Evolutionary conservation across 1,140 invertebrate genomes (phyloP).

Genomic region (Hyles vespertilio): DNA sequence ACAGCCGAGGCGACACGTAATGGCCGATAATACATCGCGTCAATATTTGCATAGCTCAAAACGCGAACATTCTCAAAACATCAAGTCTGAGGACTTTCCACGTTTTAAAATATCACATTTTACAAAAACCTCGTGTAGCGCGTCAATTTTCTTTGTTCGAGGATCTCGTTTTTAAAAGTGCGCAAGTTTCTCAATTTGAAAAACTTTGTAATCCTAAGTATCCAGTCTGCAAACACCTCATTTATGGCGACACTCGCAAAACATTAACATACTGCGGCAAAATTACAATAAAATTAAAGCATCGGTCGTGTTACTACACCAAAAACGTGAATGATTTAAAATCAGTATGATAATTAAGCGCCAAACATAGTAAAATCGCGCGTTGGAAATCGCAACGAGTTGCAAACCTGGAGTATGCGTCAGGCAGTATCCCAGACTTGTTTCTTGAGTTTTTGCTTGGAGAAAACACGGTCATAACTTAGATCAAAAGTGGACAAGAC

Average conservation of each 20-base stretch:
- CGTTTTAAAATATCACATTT: slow-evolving; percentile 14
- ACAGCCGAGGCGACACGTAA: slow-evolving; percentile 22
- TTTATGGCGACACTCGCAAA: neutral
- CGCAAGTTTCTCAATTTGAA: too few relatives aligned
- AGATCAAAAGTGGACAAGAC: slow-evolving; percentile 12
- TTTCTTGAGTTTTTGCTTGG: slow-evolving; percentile 19
- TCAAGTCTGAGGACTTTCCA: too few relatives aligned
- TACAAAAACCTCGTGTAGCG: too few relatives aligned
- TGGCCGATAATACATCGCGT: slow-evolving; percentile 30
- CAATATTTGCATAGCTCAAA: slow-evolving; percentile 41
- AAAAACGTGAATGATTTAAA: slow-evolving; percentile 12
- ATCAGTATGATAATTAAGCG: slow-evolving; percentile 16
- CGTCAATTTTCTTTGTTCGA: too few relatives aligned
- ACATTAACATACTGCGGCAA: slow-evolving; percentile 11
- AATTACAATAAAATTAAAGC: slow-evolving; percentile 2
- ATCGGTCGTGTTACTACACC: slow-evolving; percentile 12
- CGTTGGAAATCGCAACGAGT: slow-evolving; percentile 14
- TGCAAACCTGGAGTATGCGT: slow-evolving; percentile 17
- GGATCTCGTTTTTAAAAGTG: too few relatives aligned
- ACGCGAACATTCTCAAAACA: slow-evolving; percentile 16
- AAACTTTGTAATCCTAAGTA: too few relatives aligned
- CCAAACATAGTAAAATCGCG: slow-evolving; percentile 15
- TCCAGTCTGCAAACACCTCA: too few relatives aligned
- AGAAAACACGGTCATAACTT: slow-evolving; percentile 19
- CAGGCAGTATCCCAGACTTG: slow-evolving; percentile 13